Evolutionary conservation across 2,888 invertebrate species (phyloP), one percentile per base, ranked within the genome.

Genomic region (Sussaba pulchella): DNA sequence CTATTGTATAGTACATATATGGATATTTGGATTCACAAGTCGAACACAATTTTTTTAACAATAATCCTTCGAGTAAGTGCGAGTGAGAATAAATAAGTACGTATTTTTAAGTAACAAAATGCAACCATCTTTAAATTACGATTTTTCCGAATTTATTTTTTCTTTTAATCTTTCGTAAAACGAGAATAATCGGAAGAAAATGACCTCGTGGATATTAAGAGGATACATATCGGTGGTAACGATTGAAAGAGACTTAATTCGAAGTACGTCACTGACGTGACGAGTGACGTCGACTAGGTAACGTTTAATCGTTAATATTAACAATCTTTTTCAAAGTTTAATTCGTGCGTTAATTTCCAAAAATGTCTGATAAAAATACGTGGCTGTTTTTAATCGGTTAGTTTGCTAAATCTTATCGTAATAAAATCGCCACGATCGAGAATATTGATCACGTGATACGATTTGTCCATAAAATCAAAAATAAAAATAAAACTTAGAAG

Each of bases 201-300:
- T 43, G 10, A 54, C 43, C 17, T 41, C 77, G 41, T 45, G 45
- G 8, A 52, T 47, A 69, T 57, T 39, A 12, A 3, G 41, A 54
- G 52, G 26, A 69, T 57, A 82, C 78, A 70, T 82, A 76, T 72
- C 75, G 82, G 69, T 82, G 82, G 79, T 79, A 72, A 77, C 59
- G 54, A 31, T 31, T 26, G 21, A 24, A 72, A 71, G 73, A 82
- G 73, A 73, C 26, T 14, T 72, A 69, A 72, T 59, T 63, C 63
- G 70, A 77, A 17, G 2, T 31, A 45, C 45, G 19, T 43, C 12
- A 26, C 26, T 36, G n/a, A 12, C 47, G 21, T 57, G 19, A 54
- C 36, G 17, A 17, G 21, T 14, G 31, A 72, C 47, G 24, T 63
- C 63, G 36, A 67, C 10, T 67, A 54, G 14, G 26, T 67, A 71